These are phyloP conservation scores for Knipowitschia caucasica DNA, from an alignment of 2,797 vertebrate species.

Conservation along the genomic window DNA sequence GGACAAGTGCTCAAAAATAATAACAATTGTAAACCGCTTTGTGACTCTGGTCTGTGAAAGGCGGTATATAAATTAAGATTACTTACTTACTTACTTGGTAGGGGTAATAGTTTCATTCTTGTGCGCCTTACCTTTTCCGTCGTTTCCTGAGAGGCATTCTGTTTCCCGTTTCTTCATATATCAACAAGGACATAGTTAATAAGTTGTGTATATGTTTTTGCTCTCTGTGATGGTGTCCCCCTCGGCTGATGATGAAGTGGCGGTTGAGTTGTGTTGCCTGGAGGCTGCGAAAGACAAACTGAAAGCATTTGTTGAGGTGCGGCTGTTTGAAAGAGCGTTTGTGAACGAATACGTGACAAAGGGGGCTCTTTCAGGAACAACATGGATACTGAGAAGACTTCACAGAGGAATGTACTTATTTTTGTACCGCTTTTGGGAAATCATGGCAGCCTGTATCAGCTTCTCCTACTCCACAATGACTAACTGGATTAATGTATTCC, in stretches of 20 bases:
- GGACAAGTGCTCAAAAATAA: too few relatives aligned
- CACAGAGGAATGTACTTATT: not conserved
- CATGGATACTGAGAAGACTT: conserved; percentile 2
- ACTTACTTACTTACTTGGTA: too few relatives aligned
- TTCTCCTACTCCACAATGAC: too few relatives aligned
- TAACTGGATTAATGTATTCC: too few relatives aligned
- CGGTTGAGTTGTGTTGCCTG: conserved; percentile 5
- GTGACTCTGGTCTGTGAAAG: too few relatives aligned
- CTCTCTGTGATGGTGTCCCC: conserved; percentile 6
- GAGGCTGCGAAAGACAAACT: conserved; percentile 7
- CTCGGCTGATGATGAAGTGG: not conserved
- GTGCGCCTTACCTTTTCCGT: not conserved
- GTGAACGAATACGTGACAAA: conserved; percentile 11
- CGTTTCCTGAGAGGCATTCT: not conserved
- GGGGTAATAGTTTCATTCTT: too few relatives aligned
- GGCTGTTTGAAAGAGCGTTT: not conserved
- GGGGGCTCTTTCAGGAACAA: conserved; percentile 1
- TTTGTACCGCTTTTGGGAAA: too few relatives aligned
- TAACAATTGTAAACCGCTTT: too few relatives aligned
- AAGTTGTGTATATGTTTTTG: conserved; percentile 11
- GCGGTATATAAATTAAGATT: too few relatives aligned
- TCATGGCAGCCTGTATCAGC: too few relatives aligned
- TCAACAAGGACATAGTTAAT: not conserved
- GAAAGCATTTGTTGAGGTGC: conserved; percentile 1
- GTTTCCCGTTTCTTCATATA: not conserved